Percentiles rank a stretch among this genome's conserved stretches.
Conservation (phyloP, 1,140 invertebrate species). For the Aphis craccivora region DNA sequence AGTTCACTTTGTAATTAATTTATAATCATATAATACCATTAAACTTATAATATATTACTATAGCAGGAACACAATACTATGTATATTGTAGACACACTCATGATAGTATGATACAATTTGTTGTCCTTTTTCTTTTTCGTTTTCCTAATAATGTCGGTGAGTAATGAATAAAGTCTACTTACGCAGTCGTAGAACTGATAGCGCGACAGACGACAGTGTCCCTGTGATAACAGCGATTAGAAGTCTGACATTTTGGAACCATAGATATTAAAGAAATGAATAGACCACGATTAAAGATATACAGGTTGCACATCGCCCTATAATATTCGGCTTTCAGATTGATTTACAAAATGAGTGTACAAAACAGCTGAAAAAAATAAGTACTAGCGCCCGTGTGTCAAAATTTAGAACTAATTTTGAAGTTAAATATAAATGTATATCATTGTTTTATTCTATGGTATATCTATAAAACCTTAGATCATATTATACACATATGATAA, state of each 20-base stretch:
- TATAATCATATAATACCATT: neutral
- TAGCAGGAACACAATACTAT: neutral
- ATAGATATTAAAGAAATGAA: too few species aligned
- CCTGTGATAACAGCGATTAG: neutral
- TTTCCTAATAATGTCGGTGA: neutral
- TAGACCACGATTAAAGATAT: too few species aligned
- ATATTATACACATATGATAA: too few species aligned
- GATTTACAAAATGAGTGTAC: too few species aligned
- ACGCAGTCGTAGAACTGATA: conserved; percentile 5
- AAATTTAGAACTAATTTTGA: too few species aligned
- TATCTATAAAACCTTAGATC: too few species aligned
- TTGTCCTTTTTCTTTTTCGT: neutral
- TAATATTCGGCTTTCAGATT: too few species aligned
- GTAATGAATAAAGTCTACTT: neutral
- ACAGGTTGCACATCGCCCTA: too few species aligned
- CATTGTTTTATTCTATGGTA: too few species aligned
- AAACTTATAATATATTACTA: neutral
- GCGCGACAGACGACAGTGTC: neutral
- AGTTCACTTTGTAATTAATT: neutral
- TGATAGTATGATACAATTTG: neutral
- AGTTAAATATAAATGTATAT: too few species aligned
- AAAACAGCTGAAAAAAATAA: too few species aligned
- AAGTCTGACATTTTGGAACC: conserved; percentile 8
- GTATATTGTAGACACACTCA: neutral
- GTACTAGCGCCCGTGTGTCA: too few species aligned